phyloP scores from a whole-genome alignment of 2,113 vertebrate genomes.

The Picathartes gymnocephalus region DNA sequence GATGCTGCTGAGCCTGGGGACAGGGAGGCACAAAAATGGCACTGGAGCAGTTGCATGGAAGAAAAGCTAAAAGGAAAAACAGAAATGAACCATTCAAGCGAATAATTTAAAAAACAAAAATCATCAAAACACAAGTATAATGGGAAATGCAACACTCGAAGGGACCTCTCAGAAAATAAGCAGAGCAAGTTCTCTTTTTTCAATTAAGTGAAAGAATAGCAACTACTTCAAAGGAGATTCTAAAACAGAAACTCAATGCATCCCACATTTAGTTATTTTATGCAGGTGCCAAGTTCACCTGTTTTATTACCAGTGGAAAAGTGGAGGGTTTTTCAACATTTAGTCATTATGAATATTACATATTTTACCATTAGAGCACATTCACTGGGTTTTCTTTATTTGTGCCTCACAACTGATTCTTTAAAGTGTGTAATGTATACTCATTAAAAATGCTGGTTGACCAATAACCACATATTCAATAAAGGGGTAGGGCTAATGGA shows the following conservation, averaged over 20 bases:
- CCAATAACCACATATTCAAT: not conserved
- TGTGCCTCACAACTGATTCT: not conserved
- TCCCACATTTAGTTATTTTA: not conserved
- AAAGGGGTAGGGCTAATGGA: accelerated
- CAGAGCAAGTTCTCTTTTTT: not conserved
- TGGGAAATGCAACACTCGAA: not conserved
- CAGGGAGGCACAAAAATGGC: not conserved
- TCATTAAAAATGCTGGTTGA: not conserved
- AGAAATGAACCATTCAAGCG: not conserved
- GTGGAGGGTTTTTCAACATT: not conserved
- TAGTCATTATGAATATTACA: not conserved
- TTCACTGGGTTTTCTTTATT: not conserved
- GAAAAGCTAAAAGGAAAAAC: not conserved
- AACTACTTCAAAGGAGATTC: not conserved
- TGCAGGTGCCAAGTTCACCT: not conserved
- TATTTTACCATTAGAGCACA: not conserved
- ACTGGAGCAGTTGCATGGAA: not conserved
- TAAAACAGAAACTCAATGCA: not conserved
- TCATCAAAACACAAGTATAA: not conserved
- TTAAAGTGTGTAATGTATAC: not conserved
- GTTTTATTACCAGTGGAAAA: not conserved
- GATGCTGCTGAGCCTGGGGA: not conserved
- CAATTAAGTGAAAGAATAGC: not conserved
- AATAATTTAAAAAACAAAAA: not conserved
- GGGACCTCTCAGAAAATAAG: not conserved